These are phyloP conservation scores for Tenthredo amoena DNA, from an alignment of 2,888 invertebrate species.

Conservation along the genomic window DNA sequence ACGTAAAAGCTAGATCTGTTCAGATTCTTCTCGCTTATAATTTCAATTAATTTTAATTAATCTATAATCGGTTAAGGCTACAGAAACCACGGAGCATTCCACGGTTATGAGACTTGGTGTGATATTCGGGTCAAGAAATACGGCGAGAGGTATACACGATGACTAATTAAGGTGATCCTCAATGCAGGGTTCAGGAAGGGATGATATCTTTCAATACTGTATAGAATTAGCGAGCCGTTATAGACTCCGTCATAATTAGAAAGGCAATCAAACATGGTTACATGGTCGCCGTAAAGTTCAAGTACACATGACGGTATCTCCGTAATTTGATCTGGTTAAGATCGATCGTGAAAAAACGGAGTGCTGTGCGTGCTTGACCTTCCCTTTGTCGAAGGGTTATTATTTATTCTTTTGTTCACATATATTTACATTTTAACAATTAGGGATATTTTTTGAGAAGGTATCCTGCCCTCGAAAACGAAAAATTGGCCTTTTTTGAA, in stretches of 20 bases:
- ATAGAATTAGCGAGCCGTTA: not conserved
- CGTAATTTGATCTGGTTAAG: not conserved
- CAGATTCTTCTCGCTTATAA: not conserved
- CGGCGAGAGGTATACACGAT: not conserved
- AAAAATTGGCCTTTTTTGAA: not conserved
- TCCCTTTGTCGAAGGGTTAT: not conserved
- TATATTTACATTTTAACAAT: not conserved
- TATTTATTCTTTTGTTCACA: not conserved
- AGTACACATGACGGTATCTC: not conserved
- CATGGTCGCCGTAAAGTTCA: not conserved
- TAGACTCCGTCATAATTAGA: not conserved
- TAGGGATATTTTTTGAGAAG: not conserved
- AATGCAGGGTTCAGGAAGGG: not conserved
- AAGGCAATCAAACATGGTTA: not conserved
- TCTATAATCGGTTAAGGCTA: not conserved
- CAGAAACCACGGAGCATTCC: not conserved
- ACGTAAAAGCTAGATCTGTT: not conserved
- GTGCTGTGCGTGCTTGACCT: not conserved
- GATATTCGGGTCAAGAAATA: not conserved
- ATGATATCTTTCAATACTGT: not conserved
- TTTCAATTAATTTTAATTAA: not conserved
- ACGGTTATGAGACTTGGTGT: not conserved
- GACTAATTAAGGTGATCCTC: not conserved
- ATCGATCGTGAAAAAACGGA: not conserved
- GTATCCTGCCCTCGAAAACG: not conserved